phyloP scores from a whole-genome alignment of 2,113 vertebrate genomes.

The Heterotilapia buettikoferi region DNA sequence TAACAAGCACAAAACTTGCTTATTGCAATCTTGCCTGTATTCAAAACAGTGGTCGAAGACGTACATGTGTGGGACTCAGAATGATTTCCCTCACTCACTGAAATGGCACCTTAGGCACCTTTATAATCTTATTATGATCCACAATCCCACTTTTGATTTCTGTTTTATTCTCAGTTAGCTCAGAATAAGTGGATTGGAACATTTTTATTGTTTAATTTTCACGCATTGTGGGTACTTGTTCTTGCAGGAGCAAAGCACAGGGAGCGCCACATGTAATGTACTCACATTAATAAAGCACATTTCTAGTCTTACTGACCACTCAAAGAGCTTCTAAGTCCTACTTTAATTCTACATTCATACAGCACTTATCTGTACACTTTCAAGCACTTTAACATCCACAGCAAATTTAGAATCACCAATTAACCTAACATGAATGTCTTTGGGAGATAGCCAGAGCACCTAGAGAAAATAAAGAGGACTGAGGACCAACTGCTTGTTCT shows the following conservation, averaged over 20 bases:
- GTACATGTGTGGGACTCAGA: rapidly evolving
- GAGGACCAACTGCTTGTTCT: not conserved
- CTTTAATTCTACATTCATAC: not conserved
- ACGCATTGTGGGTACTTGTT: not conserved
- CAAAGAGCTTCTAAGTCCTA: not conserved
- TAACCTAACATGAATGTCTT: not conserved
- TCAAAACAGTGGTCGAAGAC: not conserved
- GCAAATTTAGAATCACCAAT: not conserved
- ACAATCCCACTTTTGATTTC: not conserved
- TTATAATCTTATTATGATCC: not conserved
- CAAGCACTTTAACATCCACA: not conserved
- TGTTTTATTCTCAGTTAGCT: not conserved
- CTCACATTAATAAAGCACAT: not conserved
- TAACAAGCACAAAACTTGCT: not conserved
- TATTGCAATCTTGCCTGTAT: not conserved
- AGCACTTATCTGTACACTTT: not conserved
- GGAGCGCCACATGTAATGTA: not conserved
- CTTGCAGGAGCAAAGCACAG: not conserved
- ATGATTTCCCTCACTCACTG: not conserved
- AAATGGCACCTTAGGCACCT: not conserved
- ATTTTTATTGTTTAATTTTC: not conserved
- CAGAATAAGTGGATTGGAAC: not conserved
- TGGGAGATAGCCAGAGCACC: not conserved
- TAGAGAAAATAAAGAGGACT: not conserved
- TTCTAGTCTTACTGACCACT: not conserved